Evolutionary conservation across 2,888 invertebrate genomes (phyloP).

Genomic region (Azorinus chamasolen): DNA sequence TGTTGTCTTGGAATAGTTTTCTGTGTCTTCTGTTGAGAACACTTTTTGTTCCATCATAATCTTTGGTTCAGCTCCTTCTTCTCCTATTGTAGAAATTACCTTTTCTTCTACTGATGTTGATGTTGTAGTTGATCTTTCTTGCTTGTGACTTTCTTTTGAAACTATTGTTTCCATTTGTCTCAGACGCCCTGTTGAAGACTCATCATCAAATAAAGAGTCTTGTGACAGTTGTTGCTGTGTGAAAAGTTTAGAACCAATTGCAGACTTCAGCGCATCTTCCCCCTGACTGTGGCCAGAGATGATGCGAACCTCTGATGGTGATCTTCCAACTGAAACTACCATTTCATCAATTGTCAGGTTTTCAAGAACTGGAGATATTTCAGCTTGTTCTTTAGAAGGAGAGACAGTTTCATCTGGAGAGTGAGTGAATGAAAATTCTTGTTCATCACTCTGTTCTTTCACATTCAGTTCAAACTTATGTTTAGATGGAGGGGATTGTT

Average conservation of each 20-base stretch:
- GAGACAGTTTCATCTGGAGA: conserved; percentile 73
- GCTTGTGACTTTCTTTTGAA: conserved; percentile 42
- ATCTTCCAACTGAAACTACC: conserved; percentile 79
- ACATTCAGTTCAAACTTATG: conserved; percentile 84
- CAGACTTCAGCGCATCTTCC: background rate
- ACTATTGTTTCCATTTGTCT: conserved; percentile 52
- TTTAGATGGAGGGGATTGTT: conserved; percentile 75
- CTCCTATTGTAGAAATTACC: conserved; percentile 51
- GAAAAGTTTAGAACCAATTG: background rate
- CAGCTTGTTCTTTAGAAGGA: conserved; percentile 58
- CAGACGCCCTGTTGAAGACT: conserved; percentile 37
- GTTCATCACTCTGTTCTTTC: conserved; percentile 30
- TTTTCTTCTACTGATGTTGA: conserved; percentile 49
- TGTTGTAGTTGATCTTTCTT: conserved; percentile 42
- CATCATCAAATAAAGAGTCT: conserved; percentile 56
- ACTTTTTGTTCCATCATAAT: conserved; percentile 53
- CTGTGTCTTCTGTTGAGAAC: conserved; percentile 55
- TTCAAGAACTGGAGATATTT: conserved; percentile 78
- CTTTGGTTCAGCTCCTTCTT: conserved; percentile 53
- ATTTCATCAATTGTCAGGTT: conserved; percentile 67
- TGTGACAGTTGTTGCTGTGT: conserved; percentile 10
- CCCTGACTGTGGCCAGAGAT: conserved; percentile 5
- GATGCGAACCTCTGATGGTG: conserved; percentile 78
- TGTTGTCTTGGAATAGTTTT: conserved; percentile 45
- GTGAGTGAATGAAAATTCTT: conserved; percentile 74